Evolutionary conservation across 2,113 vertebrate genomes (phyloP), one percentile per base, ranked within the genome.

Genomic region (Myotis brandtii): DNA sequence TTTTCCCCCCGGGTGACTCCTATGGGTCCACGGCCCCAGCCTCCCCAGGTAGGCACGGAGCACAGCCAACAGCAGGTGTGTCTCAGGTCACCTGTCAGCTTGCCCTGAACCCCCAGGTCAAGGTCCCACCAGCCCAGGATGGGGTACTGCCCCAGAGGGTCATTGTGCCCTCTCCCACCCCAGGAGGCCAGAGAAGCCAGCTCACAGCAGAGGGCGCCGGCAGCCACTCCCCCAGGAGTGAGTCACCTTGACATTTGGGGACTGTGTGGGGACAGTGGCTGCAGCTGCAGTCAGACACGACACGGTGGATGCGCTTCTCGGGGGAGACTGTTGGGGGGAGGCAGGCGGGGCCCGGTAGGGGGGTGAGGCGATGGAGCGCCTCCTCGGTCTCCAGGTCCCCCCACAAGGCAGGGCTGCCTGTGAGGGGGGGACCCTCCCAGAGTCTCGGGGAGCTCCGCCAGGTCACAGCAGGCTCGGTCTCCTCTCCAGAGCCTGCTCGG

Each of bases 221-320:
- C 18, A 3, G 70, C 2, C 11, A 25, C 40, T 52, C 25, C 59
- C 87, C 76, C 2, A 5, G 91, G 59, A 54, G 25, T 11, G 70
- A 93, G 66, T 72, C 89, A 87, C 89, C 94, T 72, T 82, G 87
- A 86, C 90, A 81, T 88, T 20, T 12, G 59, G 46, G 83, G 56
- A 21, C 0, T 0, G 46, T 30, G 76, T 12, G 37, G 56, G 56
- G 34, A 20, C 54, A 1, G 3, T 20, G 62, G 70, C 87, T 82
- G 32, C 48, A 32, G 52, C 59, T 43, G 27, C 72, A n/a, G 72
- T 27, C 52, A 92, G 76, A 46, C 59, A n/a, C 34, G 69, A 76
- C 66, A n/a, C 18, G 43, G 62, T 1, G 27, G 34, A 17, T 50
- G 79, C 9, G 73, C 48, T 91, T 2, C 56, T 23, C 54, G 20